A percentile compares a stretch with the other conserved stretches of the same genome.
Evolutionary conservation across 2,797 vertebrate species (phyloP).

Genomic region (Acropternis orthonyx): DNA sequence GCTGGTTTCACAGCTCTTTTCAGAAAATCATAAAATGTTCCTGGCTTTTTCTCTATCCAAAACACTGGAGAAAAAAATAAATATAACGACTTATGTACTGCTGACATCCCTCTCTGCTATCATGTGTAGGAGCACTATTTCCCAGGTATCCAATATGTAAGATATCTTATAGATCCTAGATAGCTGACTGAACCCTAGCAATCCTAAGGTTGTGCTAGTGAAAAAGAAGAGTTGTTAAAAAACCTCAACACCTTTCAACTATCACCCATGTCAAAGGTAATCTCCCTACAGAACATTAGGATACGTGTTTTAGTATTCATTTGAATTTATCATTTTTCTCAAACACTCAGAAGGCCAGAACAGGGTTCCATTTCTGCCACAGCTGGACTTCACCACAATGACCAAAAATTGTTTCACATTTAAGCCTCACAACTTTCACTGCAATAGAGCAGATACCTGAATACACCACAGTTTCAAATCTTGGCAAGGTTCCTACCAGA

Average conservation of each 20-base stretch:
- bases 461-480: not conserved
- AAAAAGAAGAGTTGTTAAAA: not conserved
- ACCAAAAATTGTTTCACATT: not conserved
- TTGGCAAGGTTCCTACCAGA: not conserved
- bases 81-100: not conserved
- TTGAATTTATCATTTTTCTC: not conserved
- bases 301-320: not conserved
- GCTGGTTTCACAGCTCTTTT: not conserved
- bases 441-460: not conserved
- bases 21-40: not conserved
- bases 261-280: not conserved
- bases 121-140: not conserved
- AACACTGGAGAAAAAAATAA: not conserved
- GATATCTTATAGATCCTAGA: not conserved
- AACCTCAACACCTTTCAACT: not conserved
- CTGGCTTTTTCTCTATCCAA: not conserved
- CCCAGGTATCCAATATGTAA: not conserved
- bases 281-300: not conserved
- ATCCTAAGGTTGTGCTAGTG: not conserved
- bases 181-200: not conserved
- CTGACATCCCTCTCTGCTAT: not conserved
- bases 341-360: not conserved
- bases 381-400: not conserved
- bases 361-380: not conserved
- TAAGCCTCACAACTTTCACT: not conserved